Evolutionary conservation across 2,113 vertebrate species (phyloP).

Genomic region (Xiphophorus hellerii): DNA sequence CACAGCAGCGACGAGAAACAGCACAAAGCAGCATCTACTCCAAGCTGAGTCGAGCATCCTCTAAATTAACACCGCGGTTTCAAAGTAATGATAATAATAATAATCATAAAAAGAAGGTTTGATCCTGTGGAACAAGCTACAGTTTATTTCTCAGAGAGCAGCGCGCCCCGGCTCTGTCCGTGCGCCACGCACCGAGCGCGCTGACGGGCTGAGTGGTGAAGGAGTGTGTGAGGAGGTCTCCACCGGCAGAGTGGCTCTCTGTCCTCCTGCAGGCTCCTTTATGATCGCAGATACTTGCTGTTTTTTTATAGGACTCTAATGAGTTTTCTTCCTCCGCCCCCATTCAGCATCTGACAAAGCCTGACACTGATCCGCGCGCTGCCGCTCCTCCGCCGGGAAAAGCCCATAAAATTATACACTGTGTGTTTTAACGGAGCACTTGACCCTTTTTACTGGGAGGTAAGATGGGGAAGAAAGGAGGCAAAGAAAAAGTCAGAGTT

Average conservation of each 20-base stretch:
- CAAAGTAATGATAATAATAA: not conserved
- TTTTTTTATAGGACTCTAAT: slow-evolving; percentile 80
- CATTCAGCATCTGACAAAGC: slow-evolving; percentile 78
- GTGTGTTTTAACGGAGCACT: slow-evolving; percentile 70
- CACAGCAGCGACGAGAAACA: slow-evolving; percentile 86
- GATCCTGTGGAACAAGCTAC: not conserved
- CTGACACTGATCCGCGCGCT: slow-evolving; percentile 74
- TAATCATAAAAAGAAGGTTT: not conserved
- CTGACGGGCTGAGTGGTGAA: slow-evolving; percentile 24
- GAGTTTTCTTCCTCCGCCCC: slow-evolving; percentile 81
- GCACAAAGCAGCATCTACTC: slow-evolving; percentile 85
- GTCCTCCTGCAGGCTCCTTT: slow-evolving; percentile 67
- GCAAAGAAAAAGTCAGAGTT: not conserved
- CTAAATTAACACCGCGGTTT: slow-evolving; percentile 19
- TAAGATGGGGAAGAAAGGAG: slow-evolving; percentile 28
- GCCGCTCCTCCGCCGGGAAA: slow-evolving; percentile 51
- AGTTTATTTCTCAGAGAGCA: slow-evolving; percentile 33
- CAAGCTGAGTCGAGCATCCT: slow-evolving; percentile 84
- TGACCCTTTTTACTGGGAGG: slow-evolving; percentile 56
- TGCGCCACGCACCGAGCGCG: slow-evolving; percentile 34
- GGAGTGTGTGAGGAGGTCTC: slow-evolving; percentile 48
- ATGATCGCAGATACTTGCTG: slow-evolving; percentile 77
- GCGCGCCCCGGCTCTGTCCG: slow-evolving; percentile 55
- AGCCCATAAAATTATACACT: slow-evolving; percentile 74
- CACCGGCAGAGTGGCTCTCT: slow-evolving; percentile 57